Evolutionary conservation across 2,888 invertebrate genomes (phyloP).

Genomic region (Rhingia rostrata): DNA sequence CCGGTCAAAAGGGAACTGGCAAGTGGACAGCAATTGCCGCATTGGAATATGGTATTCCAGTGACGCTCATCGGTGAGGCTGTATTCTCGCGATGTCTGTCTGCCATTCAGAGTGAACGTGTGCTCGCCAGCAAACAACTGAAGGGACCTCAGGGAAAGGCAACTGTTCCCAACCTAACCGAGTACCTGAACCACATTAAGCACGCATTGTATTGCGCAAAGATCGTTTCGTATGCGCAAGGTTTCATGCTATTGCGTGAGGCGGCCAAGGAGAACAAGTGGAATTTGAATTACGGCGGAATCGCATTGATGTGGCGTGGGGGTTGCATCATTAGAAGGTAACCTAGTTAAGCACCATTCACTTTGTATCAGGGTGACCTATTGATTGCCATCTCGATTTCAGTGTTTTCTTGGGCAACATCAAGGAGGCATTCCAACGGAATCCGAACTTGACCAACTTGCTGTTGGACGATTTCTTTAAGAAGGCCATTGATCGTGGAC

Average conservation of each 20-base stretch:
- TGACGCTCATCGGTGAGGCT: constrained; percentile 98
- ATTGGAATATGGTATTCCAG: constrained; percentile 97
- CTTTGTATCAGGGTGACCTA: constrained; percentile 2
- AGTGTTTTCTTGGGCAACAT: constrained; percentile 95
- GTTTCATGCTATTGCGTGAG: constrained; percentile 96
- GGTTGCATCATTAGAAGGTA: constrained; percentile 98
- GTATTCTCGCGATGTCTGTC: constrained; percentile 98
- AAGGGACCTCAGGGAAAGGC: constrained; percentile 86
- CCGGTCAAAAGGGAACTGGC: constrained; percentile 99
- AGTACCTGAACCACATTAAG: constrained; percentile 92
- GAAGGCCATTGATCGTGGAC: constrained; percentile 90
- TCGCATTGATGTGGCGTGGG: constrained; percentile 99
- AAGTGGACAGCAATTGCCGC: constrained; percentile 99
- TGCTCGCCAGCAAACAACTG: constrained; percentile 90
- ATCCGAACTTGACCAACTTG: constrained; percentile 93
- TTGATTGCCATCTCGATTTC: constrained; percentile 73
- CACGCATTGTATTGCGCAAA: constrained; percentile 98
- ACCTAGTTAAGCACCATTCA: constrained; percentile 80
- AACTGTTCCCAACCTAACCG: constrained; percentile 88
- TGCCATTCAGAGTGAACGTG: constrained; percentile 94
- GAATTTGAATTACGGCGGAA: constrained; percentile 98
- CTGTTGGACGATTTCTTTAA: constrained; percentile 97
- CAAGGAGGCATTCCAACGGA: constrained; percentile 95
- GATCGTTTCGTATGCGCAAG: constrained; percentile 99
- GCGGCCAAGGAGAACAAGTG: constrained; percentile 95